Conservation (phyloP, 1,140 invertebrate species). For the Trichoplusia ni region DNA sequence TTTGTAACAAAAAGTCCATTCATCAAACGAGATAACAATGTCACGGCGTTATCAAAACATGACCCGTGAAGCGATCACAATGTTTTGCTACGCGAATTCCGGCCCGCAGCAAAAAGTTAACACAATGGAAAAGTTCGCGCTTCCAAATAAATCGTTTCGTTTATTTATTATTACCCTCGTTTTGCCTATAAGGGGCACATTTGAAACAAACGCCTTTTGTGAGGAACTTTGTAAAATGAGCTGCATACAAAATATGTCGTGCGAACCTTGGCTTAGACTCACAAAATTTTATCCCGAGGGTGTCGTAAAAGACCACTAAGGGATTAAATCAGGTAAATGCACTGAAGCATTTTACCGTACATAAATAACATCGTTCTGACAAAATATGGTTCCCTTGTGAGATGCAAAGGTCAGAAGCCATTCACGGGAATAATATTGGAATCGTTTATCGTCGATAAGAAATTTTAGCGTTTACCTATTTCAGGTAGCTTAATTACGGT, state of each 20-base stretch:
- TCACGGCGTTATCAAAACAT: conserved; percentile 73
- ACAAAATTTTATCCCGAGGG: no score
- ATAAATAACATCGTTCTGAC: conserved; percentile 2
- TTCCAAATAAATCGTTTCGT: conserved; percentile 53
- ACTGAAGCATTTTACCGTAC: not conserved
- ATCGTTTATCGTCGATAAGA: no score
- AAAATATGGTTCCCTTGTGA: not conserved
- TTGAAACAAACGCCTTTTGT: not conserved
- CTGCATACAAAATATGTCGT: not conserved
- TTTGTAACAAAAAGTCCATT: conserved; percentile 76
- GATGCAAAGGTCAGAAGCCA: no score
- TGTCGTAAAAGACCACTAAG: not conserved
- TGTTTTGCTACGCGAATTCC: conserved; percentile 63
- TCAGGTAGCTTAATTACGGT: no score
- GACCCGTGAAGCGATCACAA: conserved; percentile 68
- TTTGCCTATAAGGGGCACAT: not conserved
- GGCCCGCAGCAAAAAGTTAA: conserved; percentile 56
- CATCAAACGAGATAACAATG: conserved; percentile 74
- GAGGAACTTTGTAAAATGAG: not conserved
- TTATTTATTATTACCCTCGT: conserved; percentile 42
- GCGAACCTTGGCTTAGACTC: no score
- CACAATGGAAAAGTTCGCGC: conserved; percentile 57
- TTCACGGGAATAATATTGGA: no score
- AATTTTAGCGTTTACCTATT: no score
- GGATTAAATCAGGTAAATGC: conserved; percentile 7